phyloP scores from a whole-genome alignment of 2,113 vertebrate species.

The Microcebus murinus region DNA sequence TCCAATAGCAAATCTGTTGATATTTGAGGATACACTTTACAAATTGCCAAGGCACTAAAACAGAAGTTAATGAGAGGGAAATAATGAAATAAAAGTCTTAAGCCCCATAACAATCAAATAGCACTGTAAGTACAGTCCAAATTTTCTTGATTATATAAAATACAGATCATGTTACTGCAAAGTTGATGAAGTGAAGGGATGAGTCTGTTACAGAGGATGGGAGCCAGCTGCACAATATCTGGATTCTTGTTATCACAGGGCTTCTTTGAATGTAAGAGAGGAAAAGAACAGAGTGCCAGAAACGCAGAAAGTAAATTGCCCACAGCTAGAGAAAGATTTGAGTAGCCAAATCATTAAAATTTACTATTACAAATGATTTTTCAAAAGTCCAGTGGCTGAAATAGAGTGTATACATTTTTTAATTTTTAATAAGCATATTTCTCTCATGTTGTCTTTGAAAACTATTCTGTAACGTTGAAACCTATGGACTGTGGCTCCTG shows the following conservation, averaged over 20 bases:
- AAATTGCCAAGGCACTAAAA: neutral
- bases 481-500: constrained; percentile 50
- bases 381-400: neutral
- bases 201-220: neutral
- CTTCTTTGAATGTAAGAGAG: neutral
- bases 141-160: neutral
- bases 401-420: constrained; percentile 25
- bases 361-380: neutral
- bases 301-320: constrained; percentile 26
- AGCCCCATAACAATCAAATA: neutral
- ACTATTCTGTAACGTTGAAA: constrained; percentile 37
- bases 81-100: constrained; percentile 33
- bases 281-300: constrained; percentile 20
- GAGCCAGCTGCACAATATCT: neutral
- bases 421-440: constrained; percentile 21
- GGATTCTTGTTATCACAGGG: neutral
- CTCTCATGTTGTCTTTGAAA: neutral
- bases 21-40: neutral
- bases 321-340: constrained; percentile 26
- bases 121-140: neutral
- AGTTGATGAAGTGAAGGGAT: neutral
- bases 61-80: neutral
- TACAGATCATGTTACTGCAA: neutral
- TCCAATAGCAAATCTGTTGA: neutral
- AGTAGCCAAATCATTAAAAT: constrained; percentile 8